Base-by-base conservation (phyloP, 1,140 invertebrate species). In the Limonius californicus region DNA sequence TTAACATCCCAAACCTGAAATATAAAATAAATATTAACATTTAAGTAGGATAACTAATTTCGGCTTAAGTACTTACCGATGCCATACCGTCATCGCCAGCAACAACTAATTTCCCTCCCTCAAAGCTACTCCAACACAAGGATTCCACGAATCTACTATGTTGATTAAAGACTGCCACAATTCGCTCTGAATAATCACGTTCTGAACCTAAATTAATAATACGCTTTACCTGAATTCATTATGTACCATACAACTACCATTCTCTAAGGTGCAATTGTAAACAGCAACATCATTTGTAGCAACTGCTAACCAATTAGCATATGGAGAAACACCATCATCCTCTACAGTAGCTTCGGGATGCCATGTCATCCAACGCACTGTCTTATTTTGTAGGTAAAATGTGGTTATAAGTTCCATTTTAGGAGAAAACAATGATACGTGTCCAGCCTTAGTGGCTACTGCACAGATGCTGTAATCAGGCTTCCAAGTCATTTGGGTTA, bases 111-210 rank as follows among this genome's bases (percentile, higher is more conserved):
- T 80, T 76, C 6, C 82, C 85, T 59, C 85, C 85, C 8, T 80
- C 71, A 71, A 90, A 87, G 2, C 88, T 87, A 77, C 82, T 90
- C 91, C 91, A 94, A 2, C 79, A 78, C 8, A 92, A 61, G 54
- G 81, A 78, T 0, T 85, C 81, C 14, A 91, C 81, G 35, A 81
- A 76, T 0, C 77, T 73, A 19, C 63, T 74, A 68, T 91, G 89
- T 1, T 85, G 86, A 45, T 76, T 72, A 77, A 58, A 16, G 71
- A 70, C 27, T 54, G 32, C 42, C 16, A 45, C 23, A 27, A 27
- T 9, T 9, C 23, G 3, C 3, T 27, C 23, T 27, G 23, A 27
- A 27, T n/a, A n/a, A n/a, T n/a, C n/a, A n/a, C n/a, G n/a, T n/a
- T n/a, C n/a, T n/a, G n/a, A n/a, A n/a, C n/a, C n/a, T n/a, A n/a